Base-by-base conservation (phyloP, 2,797 vertebrate genomes). In the Melanotaenia pygmaea region DNA sequence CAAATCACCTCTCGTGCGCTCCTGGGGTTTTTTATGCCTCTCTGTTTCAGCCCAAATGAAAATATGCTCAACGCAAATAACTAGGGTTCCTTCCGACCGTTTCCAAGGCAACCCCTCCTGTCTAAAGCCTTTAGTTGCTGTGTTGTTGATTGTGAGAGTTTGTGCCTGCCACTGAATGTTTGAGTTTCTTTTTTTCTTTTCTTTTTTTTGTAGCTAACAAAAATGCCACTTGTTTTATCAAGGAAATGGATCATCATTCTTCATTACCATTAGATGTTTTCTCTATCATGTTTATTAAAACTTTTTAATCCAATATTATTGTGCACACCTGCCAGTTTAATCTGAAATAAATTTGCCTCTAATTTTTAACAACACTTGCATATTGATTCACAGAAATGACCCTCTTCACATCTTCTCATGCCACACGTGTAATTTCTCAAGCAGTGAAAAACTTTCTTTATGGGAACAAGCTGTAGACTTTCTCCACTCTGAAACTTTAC, bases 71-170 rank as follows among this genome's bases (percentile, higher is more conserved):
- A 90, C 90, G 91, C 89, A 91, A 94, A 93, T 91, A 93, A 90
- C 89, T 76, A 89, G 87, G 89, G 91, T 93, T 93, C 88, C 88
- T 92, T 91, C 90, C 84, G 78, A 86, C 79, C 79, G 91, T 94
- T 93, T 93, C 92, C 93, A 81, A 89, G 93, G 94, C 89, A 94
- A 94, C 93, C 88, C 87, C 86, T 92, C 81, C 84, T 91, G 88
- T 92, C 88, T 87, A 82, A 83, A 91, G 85, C 90, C 76, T 89
- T 83, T 35, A 56, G 81, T 89, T 88, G 82, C 86, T 62, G 82
- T 76, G 78, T 77, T 84, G 87, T 89, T 86, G 81, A 74, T 70
- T 51, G 85, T 74, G 80, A 59, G 83, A 73, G 78, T 78, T 67
- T 74, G 68, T 76, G 74, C 50, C 74, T 64, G 79, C 76, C 76